These are phyloP conservation scores for Maconellicoccus hirsutus DNA, from an alignment of 1,140 invertebrate genomes.

Conservation along the genomic window DNA sequence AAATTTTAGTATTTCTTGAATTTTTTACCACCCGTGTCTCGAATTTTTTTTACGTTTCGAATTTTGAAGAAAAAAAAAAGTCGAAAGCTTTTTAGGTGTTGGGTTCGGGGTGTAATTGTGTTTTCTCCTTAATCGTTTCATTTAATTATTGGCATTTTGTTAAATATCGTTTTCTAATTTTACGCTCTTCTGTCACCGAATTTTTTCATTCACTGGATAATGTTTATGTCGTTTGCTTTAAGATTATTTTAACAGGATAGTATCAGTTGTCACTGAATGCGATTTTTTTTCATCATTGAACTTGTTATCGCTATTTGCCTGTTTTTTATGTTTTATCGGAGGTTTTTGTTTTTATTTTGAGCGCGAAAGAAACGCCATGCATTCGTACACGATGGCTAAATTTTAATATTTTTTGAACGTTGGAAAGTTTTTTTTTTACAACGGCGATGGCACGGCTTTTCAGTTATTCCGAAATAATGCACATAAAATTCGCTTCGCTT, in stretches of 20 bases:
- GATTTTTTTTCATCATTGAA: background rate
- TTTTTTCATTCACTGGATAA: background rate
- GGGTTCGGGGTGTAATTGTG: background rate
- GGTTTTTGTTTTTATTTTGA: too few relatives aligned
- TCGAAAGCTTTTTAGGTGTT: too few relatives aligned
- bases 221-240: background rate
- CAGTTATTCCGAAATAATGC: too few relatives aligned
- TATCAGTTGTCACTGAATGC: background rate
- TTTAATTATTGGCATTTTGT: background rate
- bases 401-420: too few relatives aligned
- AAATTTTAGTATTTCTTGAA: background rate
- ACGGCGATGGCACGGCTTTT: too few relatives aligned
- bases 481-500: too few relatives aligned
- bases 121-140: background rate
- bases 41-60: background rate
- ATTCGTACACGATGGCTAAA: too few relatives aligned
- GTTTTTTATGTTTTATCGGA: background rate
- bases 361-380: too few relatives aligned
- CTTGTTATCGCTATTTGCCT: background rate
- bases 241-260: background rate
- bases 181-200: background rate
- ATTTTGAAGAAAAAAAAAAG: too few relatives aligned
- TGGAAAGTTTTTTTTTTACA: too few relatives aligned
- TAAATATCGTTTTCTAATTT: background rate
- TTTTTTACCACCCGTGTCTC: background rate